Evolutionary conservation across 1,140 invertebrate genomes (phyloP), one percentile per base, ranked within the genome.

Genomic region (Trichoplusia ni): DNA sequence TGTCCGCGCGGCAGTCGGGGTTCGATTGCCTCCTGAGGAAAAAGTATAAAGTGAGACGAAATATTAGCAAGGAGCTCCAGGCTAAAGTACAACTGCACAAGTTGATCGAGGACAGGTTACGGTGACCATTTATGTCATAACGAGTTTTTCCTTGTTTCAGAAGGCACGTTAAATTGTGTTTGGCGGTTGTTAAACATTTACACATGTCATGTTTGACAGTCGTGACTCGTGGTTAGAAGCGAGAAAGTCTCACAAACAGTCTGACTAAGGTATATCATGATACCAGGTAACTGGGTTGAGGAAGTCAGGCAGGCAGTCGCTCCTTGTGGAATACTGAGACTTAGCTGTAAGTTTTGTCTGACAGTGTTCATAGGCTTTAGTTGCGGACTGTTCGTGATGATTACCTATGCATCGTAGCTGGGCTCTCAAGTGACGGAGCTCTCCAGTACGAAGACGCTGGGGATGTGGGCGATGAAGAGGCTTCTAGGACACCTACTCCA

Each of bases 1-100:
- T 91, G 58, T 91, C 90, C 4, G 90, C 89, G 33, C 88, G 82
- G 56, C 86, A 87, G 64, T 89, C 89, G n/a, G 81, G 81, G 13
- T 71, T 80, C 1, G 85, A 90, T 37, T 80, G 80, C 31, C 84
- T 68, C 51, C 86, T 89, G 78, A 4, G 11, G 0, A 31, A 3
- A 8, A 27, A 18, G 2, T 18, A 14, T 31, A 19, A 16, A 6
- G 2, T 2, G 4, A 18, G 6, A 9, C 14, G 1, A n/a, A 29
- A 3, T 5, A 0, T 5, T 8, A 40, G 3, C 6, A 19, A 8
- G 2, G 14, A 49, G 35, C 37, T 14, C 23, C n/a, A 25, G 4
- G 2, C 2, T 35, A 35, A 35, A 35, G 7, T 4, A 27, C 25
- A 27, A 27, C 3, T 27, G 25, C 7, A 27, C 3, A 27, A 27